These are phyloP conservation scores for Olivierus martensii DNA, from an alignment of 1,140 invertebrate species.

Conservation along the genomic window DNA sequence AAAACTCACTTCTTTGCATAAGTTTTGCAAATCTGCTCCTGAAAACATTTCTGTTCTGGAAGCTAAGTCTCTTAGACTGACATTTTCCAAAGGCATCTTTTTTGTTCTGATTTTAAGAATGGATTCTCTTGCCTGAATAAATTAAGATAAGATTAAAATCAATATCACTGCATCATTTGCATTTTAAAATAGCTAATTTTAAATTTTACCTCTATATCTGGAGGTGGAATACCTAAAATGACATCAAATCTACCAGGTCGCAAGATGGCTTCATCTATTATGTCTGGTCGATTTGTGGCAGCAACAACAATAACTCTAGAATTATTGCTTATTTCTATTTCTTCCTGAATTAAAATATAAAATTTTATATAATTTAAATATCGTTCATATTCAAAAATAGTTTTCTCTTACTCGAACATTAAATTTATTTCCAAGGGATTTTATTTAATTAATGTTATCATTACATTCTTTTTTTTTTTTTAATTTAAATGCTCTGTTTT, in stretches of 20 bases:
- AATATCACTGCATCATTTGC: background rate
- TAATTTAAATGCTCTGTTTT: too few relatives aligned
- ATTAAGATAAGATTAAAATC: slow-evolving; percentile 2
- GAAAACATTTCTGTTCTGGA: slow-evolving; percentile 49
- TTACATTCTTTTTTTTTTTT: too few relatives aligned
- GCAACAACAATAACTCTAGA: slow-evolving; percentile 48
- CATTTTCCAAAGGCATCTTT: slow-evolving; percentile 45
- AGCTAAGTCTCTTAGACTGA: slow-evolving; percentile 44
- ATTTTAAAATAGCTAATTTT: background rate
- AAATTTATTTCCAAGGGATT: too few relatives aligned
- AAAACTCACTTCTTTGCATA: slow-evolving; percentile 45
- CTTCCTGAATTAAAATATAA: background rate
- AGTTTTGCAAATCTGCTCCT: slow-evolving; percentile 55
- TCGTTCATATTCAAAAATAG: too few relatives aligned
- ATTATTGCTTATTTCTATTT: background rate
- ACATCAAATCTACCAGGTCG: slow-evolving; percentile 60
- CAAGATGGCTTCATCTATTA: slow-evolving; percentile 58
- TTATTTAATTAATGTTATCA: too few relatives aligned
- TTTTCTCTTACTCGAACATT: too few relatives aligned
- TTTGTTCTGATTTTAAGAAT: slow-evolving; percentile 43
- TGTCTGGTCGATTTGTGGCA: slow-evolving; percentile 62
- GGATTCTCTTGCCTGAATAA: slow-evolving; percentile 35
- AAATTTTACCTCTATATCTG: slow-evolving; percentile 32
- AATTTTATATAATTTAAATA: too few relatives aligned
- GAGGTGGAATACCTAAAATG: slow-evolving; percentile 57